Percentiles rank a stretch among this genome's conserved stretches.
These are phyloP conservation scores for Hylyphantes graminicola DNA, from an alignment of 1,140 invertebrate species.

Conservation along the genomic window DNA sequence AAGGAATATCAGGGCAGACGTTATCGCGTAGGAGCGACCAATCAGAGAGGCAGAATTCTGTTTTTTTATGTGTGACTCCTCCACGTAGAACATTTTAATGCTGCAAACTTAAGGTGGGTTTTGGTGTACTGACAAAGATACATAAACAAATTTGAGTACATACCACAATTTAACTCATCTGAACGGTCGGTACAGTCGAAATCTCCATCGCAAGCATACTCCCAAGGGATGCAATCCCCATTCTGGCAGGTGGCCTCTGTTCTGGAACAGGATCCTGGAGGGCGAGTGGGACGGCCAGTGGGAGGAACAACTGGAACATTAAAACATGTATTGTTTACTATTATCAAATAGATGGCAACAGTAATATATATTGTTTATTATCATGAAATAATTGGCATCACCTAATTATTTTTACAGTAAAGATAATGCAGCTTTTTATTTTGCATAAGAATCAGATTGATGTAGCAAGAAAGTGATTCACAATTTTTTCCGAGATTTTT, in stretches of 20 bases:
- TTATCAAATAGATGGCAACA: not conserved
- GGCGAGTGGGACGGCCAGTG: conserved; percentile 67
- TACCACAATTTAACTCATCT: conserved; percentile 71
- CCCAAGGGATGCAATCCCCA: conserved; percentile 88
- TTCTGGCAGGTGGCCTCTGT: conserved; percentile 91
- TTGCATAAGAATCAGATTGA: not conserved
- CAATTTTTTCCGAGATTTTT: too few relatives aligned
- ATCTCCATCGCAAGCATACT: conserved; percentile 83
- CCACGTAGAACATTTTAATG: too few relatives aligned
- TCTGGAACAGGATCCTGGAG: conserved; percentile 74
- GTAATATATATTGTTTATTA: not conserved
- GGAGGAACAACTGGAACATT: conserved; percentile 64
- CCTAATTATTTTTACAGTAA: not conserved
- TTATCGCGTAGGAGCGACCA: too few relatives aligned
- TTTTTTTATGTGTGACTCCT: too few relatives aligned
- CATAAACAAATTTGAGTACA: conserved; percentile 23
- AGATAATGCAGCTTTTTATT: not conserved
- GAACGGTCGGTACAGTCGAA: conserved; percentile 82
- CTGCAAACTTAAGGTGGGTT: too few relatives aligned
- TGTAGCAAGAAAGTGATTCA: too few relatives aligned
- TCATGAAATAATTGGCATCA: not conserved
- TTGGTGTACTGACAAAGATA: not conserved
- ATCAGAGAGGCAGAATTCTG: too few relatives aligned
- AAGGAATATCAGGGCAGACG: too few relatives aligned
- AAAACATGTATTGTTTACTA: not conserved